Base-by-base conservation (phyloP, 2,888 invertebrate genomes). In the Creontiades dilutus region DNA sequence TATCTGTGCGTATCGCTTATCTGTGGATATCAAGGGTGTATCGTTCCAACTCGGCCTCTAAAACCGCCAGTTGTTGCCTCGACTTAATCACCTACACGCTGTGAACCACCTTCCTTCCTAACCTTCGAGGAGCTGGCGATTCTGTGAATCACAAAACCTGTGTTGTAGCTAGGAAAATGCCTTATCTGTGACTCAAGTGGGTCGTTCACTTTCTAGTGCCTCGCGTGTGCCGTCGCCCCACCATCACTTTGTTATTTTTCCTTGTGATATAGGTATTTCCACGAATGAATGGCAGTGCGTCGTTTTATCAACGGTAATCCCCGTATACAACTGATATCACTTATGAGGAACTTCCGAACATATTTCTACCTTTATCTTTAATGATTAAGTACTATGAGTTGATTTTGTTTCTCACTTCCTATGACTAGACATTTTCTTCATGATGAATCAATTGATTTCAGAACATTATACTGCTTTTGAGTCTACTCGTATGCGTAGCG, bases 261-360 rank as follows among this genome's bases (percentile, higher is more conserved):
- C 16, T 16, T 52, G 1, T 52, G 2, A 11, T 52, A 16, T 52
- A 52, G 16, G 3, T 37, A 37, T 7, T 37, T 37, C 2, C 7
- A n/a, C 16, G 19, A n/a, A n/a, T 5, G n/a, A n/a, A 61, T 68
- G 68, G 68, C 68, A 12, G 68, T 68, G 23, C 68, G 68, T 68
- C 68, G 68, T 19, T 68, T 68, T 23, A 68, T 68, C 68, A 68
- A 68, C 23, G 68, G 68, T 68, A 68, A 68, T 68, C 68, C 9
- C 3, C 19, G 12, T 23, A 68, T 3, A 37, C 37, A 37, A 37
- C 37, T 37, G 37, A 37, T 37, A 37, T 37, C 7, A 4, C 37
- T 4, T 4, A 37, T 37, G 37, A 37, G 37, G 2, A 37, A 37
- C 37, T 7, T 37, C 37, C 37, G 37, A 37, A 7, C 7, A 37